phyloP scores from a whole-genome alignment of 2,888 invertebrate species.

The Tyria jacobaeae region DNA sequence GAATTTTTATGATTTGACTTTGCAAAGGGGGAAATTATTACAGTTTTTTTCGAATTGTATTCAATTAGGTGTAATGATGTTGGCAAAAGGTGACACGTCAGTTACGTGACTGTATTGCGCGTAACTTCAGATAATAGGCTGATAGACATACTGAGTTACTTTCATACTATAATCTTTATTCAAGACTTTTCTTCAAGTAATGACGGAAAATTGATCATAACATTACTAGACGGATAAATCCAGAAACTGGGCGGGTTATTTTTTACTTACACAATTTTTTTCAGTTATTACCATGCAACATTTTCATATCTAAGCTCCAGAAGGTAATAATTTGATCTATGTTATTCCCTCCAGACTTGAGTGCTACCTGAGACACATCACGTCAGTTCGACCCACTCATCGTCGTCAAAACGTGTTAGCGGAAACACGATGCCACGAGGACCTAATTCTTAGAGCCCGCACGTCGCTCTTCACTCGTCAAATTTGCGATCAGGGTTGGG shows the following conservation, averaged over 20 bases:
- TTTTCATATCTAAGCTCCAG: slow-evolving; percentile 27
- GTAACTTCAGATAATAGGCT: slow-evolving; percentile 19
- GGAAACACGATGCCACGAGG: slow-evolving; percentile 67
- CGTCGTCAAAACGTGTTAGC: slow-evolving; percentile 66
- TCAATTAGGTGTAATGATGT: slow-evolving; percentile 36
- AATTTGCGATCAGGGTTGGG: slow-evolving; percentile 74
- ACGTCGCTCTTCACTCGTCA: slow-evolving; percentile 73
- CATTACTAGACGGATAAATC: neutral
- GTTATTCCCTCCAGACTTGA: slow-evolving; percentile 21
- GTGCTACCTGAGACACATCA: slow-evolving; percentile 52
- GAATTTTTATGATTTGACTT: slow-evolving; percentile 68
- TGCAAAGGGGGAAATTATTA: slow-evolving; percentile 49
- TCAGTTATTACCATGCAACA: slow-evolving; percentile 5
- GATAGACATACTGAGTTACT: neutral
- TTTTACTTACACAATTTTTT: neutral
- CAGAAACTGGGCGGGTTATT: neutral
- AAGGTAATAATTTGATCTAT: slow-evolving; percentile 40
- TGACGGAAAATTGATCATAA: neutral
- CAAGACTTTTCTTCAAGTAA: neutral
- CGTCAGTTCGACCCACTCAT: slow-evolving; percentile 63
- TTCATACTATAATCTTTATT: too few relatives aligned
- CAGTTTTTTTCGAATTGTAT: slow-evolving; percentile 37
- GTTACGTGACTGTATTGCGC: slow-evolving; percentile 20
- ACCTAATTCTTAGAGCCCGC: slow-evolving; percentile 74
- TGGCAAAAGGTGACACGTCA: slow-evolving; percentile 22